Evolutionary conservation across 1,140 invertebrate genomes (phyloP), one percentile per base, ranked within the genome.

Genomic region (Apis florea): DNA sequence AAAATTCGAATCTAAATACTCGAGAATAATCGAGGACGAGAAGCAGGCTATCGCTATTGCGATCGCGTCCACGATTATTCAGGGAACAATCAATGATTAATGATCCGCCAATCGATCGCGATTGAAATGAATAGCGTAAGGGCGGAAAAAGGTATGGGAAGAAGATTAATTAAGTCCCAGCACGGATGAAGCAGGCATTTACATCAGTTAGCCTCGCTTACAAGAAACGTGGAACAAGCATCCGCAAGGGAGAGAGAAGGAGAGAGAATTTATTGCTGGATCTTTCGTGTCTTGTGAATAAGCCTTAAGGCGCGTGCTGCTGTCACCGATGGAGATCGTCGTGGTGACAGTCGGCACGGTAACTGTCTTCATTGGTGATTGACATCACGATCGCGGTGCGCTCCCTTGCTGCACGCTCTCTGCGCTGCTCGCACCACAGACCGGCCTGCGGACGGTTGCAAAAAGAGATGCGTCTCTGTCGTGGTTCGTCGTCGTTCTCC

Each of bases 331-430:
- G 31, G 26, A 17, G 51, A 53, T 70, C 66, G 31, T 31, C 61
- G 47, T 75, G 17, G 83, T 74, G 83, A 85, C 82, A 85, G 83
- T 85, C 59, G n/a, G 78, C 63, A 19, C 69, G 73, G 67, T 72
- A 79, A 85, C 83, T 85, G 84, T 85, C 83, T 85, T 85, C 84
- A 80, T 85, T 75, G 54, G 86, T 89, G 87, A 87, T 89, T 89
- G 87, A 89, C 87, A 88, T 88, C 86, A 80, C 86, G 84, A 86
- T 86, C 64, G 49, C 64, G 26, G 26, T 61, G 58, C 15, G 47
- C 54, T 24, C 49, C 69, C 31, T 40, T 79, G 73, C 40, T 71
- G 53, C 49, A 19, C 24, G 69, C 24, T 40, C n/a, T 19, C 21
- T 9, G n/a, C 17, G 21, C 19, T n/a, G 24, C 68, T 26, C 56